These are phyloP conservation scores for Irena cyanogastra DNA, from an alignment of 2,113 vertebrate genomes.

Conservation along the genomic window DNA sequence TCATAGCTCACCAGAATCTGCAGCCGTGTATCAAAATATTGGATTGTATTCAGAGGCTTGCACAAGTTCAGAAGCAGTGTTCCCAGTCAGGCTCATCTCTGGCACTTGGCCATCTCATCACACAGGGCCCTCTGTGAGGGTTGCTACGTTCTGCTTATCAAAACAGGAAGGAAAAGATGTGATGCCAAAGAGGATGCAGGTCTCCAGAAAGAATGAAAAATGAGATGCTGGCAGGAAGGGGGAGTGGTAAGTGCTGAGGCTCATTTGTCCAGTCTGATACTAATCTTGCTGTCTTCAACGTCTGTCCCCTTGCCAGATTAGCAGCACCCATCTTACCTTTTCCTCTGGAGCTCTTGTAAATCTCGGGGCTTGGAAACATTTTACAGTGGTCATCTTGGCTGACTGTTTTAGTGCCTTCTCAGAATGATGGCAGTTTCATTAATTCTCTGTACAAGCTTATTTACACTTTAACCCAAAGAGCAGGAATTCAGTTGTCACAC, in stretches of 20 bases:
- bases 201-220: background rate
- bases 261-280: background rate
- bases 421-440: background rate
- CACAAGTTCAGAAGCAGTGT: background rate
- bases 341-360: background rate
- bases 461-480: background rate
- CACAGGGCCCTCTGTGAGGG: background rate
- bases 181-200: constrained; percentile 12
- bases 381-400: background rate
- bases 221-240: background rate
- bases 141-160: background rate
- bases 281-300: background rate
- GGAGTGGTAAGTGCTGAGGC: background rate
- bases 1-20: background rate
- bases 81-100: background rate
- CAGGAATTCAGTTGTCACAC: background rate
- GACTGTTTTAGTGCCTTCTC: background rate
- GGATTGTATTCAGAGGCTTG: background rate
- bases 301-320: rapidly evolving
- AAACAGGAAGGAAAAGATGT: constrained; percentile 44
- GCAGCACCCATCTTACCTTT: background rate
- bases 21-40: background rate
- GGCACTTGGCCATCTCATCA: background rate
- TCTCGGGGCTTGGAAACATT: background rate
- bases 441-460: background rate